Base-by-base conservation (phyloP, 2,797 vertebrate species). In the Mareca penelope region DNA sequence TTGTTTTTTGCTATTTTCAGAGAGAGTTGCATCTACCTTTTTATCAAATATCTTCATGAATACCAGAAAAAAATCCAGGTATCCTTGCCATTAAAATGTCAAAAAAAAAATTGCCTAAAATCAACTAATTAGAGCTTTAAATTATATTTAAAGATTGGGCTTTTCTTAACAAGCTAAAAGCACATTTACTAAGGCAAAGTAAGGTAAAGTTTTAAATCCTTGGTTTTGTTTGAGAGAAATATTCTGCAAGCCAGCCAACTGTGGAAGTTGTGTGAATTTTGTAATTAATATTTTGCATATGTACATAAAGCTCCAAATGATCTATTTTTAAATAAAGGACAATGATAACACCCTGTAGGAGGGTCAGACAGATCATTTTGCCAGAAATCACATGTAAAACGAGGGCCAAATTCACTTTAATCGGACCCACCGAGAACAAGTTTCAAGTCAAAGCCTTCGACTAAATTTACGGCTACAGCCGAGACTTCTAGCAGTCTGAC, bases 281-380 rank as follows among this genome's bases (percentile, higher is more conserved):
- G 76, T 85, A 44, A 85, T 93, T 79, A 72, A 60, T 67, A 90
- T 61, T 75, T 89, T 35, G 44, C 31, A 4, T 3, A 10, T 39
- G 65, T 39, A 78, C 61, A 1, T 22, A 18, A 57, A 72, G 44
- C 80, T 93, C 87, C 6, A 29, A 31, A 11, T 79, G 69, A 92
- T 79, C 87, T 89, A 78, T 76, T 94, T 95, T 93, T 88, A 92
- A 95, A 40, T 48, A 70, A 69, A 83, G 63, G 64, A 26, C 63
- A 85, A 80, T 9, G 16, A 55, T 33, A 63, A 80, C 63, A 77
- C 52, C 85, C 65, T 89, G 76, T 1, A 63, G 89, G 90, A 89
- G 89, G 85, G 81, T 83, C 79, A 91, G 13, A 15, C 35, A 22
- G 84, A 24, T 80, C 39, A 17, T 53, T 80, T 46, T 31, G 59